Evolutionary conservation across 2,888 invertebrate species (phyloP), one percentile per base, ranked within the genome.

Genomic region (Cataglyphis altisquamis): DNA sequence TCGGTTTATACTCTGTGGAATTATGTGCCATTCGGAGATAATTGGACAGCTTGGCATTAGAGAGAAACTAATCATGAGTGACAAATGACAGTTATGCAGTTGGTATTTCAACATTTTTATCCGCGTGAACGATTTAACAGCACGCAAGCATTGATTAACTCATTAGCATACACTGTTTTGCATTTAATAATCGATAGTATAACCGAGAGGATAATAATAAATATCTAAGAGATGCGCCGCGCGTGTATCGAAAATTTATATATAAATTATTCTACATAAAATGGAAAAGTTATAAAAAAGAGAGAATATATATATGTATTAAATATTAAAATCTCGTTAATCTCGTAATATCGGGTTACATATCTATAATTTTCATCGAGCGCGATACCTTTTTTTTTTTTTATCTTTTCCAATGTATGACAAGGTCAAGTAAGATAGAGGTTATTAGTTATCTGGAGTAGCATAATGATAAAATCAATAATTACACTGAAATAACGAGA

Each of bases 141-240:
- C 45, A 55, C 48, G 60, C 3, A 15, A 15, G 25, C 25, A 32
- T 32, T 32, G 21, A 32, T 62, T 32, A 29, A 18, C 15, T 8
- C 32, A 52, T 52, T 52, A 52, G n/a, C n/a, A 52, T 25, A 32
- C 9, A 0, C 1, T 52, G 25, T 66, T 77, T 77, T 55, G 25
- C 15, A 55, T 39, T 15, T 60, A 70, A 63, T 82, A 82, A 86
- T 87, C 87, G 78, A 87, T 82, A 78, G 32, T 21, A 48, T 3
- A n/a, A 52, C 0, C 15, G 10, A 5, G 10, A 5, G 12, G 3
- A 25, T 52, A 12, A 41, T 41, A 41, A 66, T 21, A 41, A 6
- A 21, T 8, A n/a, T 52, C 52, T 52, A 52, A 52, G 52, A 52
- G 52, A 52, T 52, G 52, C 52, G 18, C 5, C 18, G 8, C n/a